Evolutionary conservation across 2,113 vertebrate species (phyloP).

Genomic region (Calidris pugnax): DNA sequence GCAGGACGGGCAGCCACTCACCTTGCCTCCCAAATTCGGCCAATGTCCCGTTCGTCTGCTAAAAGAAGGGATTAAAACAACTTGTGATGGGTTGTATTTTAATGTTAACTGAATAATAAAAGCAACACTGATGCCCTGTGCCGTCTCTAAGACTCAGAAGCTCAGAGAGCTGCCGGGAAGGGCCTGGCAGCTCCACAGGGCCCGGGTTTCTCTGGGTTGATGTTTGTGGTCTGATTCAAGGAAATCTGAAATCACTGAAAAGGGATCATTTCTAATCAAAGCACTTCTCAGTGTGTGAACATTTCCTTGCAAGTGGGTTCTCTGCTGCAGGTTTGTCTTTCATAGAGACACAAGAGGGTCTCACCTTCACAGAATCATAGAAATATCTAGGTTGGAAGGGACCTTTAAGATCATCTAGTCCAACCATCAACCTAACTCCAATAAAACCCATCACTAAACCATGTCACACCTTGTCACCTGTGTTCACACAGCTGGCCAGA

Average conservation of each 20-base stretch:
- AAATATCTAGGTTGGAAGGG: too few relatives aligned
- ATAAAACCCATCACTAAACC: too few relatives aligned
- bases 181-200: background rate
- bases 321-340: background rate
- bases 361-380: too few relatives aligned
- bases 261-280: background rate
- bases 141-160: background rate
- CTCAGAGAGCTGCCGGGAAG: background rate
- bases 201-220: background rate
- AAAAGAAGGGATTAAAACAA: background rate
- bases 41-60: constrained; percentile 82
- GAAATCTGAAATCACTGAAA: accelerated
- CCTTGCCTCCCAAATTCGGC: constrained; percentile 90
- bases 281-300: accelerated
- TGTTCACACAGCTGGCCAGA: background rate
- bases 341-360: background rate
- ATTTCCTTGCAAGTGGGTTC: background rate
- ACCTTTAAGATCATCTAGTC: too few relatives aligned
- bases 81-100: background rate
- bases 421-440: too few relatives aligned
- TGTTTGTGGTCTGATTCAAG: background rate
- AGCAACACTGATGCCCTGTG: background rate
- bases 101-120: background rate
- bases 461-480: background rate
- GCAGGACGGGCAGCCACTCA: constrained; percentile 47